Percentiles rank a stretch among this genome's conserved stretches.
These are phyloP conservation scores for Metopolophium dirhodum DNA, from an alignment of 1,140 invertebrate genomes.

Conservation along the genomic window DNA sequence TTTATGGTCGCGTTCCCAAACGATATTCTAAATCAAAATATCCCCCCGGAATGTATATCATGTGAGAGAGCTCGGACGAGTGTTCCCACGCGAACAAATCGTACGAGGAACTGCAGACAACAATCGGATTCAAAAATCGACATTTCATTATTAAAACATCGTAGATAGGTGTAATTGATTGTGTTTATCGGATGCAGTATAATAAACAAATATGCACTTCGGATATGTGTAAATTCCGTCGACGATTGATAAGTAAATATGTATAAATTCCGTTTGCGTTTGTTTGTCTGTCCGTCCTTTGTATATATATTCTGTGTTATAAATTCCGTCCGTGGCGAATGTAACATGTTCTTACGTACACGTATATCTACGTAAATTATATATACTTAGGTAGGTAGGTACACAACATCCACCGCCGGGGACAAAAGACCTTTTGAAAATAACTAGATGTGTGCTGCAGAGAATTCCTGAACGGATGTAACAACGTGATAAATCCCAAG, in stretches of 20 bases:
- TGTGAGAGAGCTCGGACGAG: background rate
- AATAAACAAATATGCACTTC: background rate
- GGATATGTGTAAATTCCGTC: background rate
- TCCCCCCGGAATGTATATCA: background rate
- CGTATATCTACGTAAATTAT: background rate
- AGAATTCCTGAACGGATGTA: background rate
- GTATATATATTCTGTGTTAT: background rate
- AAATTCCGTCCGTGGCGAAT: background rate
- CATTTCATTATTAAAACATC: background rate
- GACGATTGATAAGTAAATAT: background rate
- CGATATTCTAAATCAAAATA: background rate
- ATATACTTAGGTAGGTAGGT: no score
- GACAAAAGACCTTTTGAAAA: background rate
- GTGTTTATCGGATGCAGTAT: background rate
- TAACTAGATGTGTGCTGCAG: background rate
- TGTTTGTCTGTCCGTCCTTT: background rate
- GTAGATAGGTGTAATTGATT: background rate
- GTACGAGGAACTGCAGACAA: background rate
- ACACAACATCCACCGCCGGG: background rate
- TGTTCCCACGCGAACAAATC: background rate
- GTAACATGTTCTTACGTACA: background rate
- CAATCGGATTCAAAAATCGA: constrained; percentile 3
- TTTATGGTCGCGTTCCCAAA: background rate
- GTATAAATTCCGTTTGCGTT: background rate
- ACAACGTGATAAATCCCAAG: background rate